These are phyloP conservation scores for Muraenolepis orangiensis DNA, from an alignment of 2,797 vertebrate genomes.

Conservation along the genomic window DNA sequence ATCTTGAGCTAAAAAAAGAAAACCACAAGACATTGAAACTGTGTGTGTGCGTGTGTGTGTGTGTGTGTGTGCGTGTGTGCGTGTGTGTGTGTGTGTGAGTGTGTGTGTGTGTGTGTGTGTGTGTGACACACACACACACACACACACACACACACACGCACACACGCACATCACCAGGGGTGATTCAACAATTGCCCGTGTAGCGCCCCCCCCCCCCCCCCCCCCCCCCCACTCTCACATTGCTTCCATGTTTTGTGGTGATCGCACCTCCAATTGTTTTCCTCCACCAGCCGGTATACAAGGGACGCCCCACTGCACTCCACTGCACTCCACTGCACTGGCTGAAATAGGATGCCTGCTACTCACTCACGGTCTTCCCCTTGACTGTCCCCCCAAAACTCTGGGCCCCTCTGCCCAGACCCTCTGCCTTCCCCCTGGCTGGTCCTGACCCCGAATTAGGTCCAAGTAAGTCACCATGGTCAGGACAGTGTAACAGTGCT, in stretches of 20 bases:
- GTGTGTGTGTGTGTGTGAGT: constrained; percentile 9
- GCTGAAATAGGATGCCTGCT: constrained; percentile 59
- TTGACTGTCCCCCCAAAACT: constrained; percentile 52
- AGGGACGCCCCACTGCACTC: constrained; percentile 70
- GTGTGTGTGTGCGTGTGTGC: constrained; percentile 4
- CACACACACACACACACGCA: too few species aligned
- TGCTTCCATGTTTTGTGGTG: constrained; percentile 53
- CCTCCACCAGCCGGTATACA: constrained; percentile 57
- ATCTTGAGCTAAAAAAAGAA: not conserved
- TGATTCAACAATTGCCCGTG: constrained; percentile 51
- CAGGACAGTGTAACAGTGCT: constrained; percentile 21
- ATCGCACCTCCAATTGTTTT: constrained; percentile 68
- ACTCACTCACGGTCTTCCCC: constrained; percentile 25
- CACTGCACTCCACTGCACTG: constrained; percentile 66
- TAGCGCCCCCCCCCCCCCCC: constrained; percentile 40
- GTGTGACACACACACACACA: too few species aligned
- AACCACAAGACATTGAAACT: not conserved
- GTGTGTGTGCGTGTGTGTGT: not conserved
- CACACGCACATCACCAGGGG: too few species aligned
- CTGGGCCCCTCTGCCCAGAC: constrained; percentile 34
- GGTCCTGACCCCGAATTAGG: constrained; percentile 70
- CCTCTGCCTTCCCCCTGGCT: constrained; percentile 43
- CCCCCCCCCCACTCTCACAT: constrained; percentile 41
- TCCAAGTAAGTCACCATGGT: constrained; percentile 50
- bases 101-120: constrained; percentile 39